phyloP scores from a whole-genome alignment of 1,140 invertebrate species.

The Coenobita brevimanus region DNA sequence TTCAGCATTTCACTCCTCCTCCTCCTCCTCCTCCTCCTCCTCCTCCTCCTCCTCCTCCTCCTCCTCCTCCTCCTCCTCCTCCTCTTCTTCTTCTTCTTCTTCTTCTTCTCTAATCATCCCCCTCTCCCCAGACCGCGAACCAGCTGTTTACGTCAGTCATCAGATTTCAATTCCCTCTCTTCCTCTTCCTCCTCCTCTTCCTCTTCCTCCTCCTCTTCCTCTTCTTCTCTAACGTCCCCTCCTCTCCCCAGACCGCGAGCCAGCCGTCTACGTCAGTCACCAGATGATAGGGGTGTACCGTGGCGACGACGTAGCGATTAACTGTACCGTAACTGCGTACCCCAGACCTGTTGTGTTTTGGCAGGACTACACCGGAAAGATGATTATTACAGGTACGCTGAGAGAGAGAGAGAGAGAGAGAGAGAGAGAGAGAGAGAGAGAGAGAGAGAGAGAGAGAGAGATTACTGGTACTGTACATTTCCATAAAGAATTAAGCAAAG shows the following conservation, averaged over 20 bases:
- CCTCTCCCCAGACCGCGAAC: no score
- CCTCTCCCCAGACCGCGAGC: constrained; percentile 48
- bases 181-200: not conserved
- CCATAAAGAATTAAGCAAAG: no score
- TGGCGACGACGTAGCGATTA: constrained; percentile 64
- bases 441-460: not conserved
- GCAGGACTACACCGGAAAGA: constrained; percentile 62
- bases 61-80: not conserved
- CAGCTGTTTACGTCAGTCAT: not conserved
- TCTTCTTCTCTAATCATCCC: no score
- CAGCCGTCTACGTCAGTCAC: constrained; percentile 57
- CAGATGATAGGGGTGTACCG: constrained; percentile 67
- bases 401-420: no score
- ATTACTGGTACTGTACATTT: no score
- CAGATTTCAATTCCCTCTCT: not conserved
- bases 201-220: not conserved
- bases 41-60: not conserved
- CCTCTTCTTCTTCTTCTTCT: not conserved
- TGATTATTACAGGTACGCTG: constrained; percentile 63
- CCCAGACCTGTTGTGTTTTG: constrained; percentile 64
- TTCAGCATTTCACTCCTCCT: not conserved
- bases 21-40: not conserved
- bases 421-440: no score
- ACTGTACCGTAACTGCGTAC: constrained; percentile 66
- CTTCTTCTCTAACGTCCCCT: not conserved